Percentiles rank a stretch among this genome's conserved stretches.
Evolutionary conservation across 92 coral and sea anemone genomes (phyloP).

Genomic region (Porites rus): DNA sequence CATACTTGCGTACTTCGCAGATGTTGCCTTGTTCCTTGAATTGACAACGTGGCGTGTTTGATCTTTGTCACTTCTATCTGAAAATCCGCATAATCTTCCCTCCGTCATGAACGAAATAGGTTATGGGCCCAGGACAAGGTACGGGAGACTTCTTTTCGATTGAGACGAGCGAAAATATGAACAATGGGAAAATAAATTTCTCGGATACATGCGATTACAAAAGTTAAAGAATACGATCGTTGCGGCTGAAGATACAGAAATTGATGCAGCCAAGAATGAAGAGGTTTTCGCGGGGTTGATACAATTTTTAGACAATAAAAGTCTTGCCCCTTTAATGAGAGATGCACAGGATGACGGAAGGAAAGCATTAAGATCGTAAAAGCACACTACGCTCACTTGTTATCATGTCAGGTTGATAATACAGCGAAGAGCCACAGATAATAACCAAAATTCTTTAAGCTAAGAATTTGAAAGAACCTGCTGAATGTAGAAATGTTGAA

Average conservation of each 20-base stretch:
- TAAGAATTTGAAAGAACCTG: too few relatives aligned
- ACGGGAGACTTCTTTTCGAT: constrained; percentile 50
- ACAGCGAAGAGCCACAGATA: too few relatives aligned
- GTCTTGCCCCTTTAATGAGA: constrained; percentile 49
- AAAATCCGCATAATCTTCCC: background rate
- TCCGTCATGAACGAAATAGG: constrained; percentile 59
- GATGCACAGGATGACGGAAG: constrained; percentile 4
- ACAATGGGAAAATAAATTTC: constrained; percentile 58
- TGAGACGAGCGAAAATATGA: constrained; percentile 61
- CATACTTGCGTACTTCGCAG: too few relatives aligned
- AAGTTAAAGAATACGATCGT: constrained; percentile 27
- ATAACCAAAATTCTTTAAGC: too few relatives aligned
- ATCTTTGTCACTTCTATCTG: too few relatives aligned
- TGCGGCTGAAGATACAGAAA: background rate
- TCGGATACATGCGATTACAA: constrained; percentile 2
- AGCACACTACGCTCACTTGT: constrained; percentile 23
- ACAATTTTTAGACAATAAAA: background rate
- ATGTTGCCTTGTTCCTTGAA: too few relatives aligned
- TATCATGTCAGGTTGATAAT: too few relatives aligned
- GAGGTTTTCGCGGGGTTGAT: constrained; percentile 53
- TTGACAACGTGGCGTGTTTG: too few relatives aligned
- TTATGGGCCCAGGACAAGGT: constrained; percentile 60
- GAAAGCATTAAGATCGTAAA: constrained; percentile 30
- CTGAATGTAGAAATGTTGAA: too few relatives aligned
- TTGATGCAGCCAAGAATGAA: constrained; percentile 20